Conservation (phyloP, 1,140 invertebrate genomes). For the Trinorchestia longiramus region DNA sequence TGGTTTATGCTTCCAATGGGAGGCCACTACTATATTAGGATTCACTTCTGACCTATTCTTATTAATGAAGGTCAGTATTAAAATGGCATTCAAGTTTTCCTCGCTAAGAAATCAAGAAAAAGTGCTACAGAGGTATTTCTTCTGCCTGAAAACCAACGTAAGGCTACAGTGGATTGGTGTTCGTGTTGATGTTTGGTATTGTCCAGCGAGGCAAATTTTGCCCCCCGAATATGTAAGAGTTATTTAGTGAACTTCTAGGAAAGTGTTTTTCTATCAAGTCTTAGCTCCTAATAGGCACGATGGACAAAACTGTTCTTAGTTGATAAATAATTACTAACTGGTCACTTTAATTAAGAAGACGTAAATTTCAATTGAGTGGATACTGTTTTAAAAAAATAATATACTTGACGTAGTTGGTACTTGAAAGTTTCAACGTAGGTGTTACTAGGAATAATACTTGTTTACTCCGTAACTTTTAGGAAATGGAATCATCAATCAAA, state of each 20-base stretch:
- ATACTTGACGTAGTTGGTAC: background rate
- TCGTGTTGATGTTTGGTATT: background rate
- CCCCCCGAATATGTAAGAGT: background rate
- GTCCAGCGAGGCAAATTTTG: background rate
- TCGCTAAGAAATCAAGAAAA: background rate
- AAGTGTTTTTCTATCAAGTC: background rate
- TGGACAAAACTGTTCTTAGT: slow-evolving; percentile 1
- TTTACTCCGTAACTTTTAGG: background rate
- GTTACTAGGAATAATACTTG: background rate
- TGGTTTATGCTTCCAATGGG: background rate
- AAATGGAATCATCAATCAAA: background rate
- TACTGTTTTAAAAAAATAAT: background rate
- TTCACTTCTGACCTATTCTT: no score
- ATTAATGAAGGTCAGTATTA: background rate
- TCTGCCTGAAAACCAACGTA: background rate
- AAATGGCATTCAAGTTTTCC: background rate
- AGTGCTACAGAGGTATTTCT: background rate
- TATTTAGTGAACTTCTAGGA: background rate
- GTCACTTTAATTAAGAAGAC: background rate
- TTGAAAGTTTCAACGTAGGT: slow-evolving; percentile 1
- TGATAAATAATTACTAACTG: background rate
- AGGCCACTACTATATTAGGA: background rate
- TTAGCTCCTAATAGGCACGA: background rate
- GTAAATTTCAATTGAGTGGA: slow-evolving; percentile 9
- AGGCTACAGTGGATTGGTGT: background rate